Evolutionary conservation across 2,113 vertebrate species (phyloP).

Genomic region (Apteryx mantelli): DNA sequence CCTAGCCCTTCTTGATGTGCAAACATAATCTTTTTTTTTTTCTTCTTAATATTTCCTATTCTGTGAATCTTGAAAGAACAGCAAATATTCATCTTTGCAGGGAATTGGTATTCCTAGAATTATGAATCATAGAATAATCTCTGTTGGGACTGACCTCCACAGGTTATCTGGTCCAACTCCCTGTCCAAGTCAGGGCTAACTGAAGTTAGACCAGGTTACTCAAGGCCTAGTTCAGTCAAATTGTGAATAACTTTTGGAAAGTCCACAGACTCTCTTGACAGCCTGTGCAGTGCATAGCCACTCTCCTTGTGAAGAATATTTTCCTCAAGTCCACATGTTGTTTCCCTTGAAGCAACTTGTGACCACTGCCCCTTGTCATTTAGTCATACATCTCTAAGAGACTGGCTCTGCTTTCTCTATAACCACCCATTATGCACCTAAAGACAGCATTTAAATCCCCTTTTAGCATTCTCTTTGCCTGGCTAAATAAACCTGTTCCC

Average conservation of each 20-base stretch:
- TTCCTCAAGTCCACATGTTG: not conserved
- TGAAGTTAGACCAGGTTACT: not conserved
- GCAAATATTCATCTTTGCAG: not conserved
- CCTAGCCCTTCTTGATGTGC: not conserved
- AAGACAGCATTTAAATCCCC: not conserved
- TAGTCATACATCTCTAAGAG: not conserved
- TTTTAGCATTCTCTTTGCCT: not conserved
- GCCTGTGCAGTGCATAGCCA: not conserved
- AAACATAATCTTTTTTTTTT: not conserved
- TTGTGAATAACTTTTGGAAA: not conserved
- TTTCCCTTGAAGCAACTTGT: not conserved
- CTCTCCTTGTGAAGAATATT: not conserved
- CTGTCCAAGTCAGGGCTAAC: not conserved
- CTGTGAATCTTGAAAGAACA: not conserved
- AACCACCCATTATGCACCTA: accelerated
- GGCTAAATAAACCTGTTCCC: not conserved
- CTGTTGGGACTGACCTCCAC: not conserved
- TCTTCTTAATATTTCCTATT: not conserved
- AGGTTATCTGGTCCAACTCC: not conserved
- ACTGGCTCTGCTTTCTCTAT: not conserved
- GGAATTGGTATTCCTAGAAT: not conserved
- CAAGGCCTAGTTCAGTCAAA: not conserved
- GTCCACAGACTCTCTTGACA: not conserved
- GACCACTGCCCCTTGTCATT: not conserved
- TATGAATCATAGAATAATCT: not conserved